Evolutionary conservation across 2,888 invertebrate species (phyloP), one percentile per base, ranked within the genome.

Genomic region (Lasius platythorax): DNA sequence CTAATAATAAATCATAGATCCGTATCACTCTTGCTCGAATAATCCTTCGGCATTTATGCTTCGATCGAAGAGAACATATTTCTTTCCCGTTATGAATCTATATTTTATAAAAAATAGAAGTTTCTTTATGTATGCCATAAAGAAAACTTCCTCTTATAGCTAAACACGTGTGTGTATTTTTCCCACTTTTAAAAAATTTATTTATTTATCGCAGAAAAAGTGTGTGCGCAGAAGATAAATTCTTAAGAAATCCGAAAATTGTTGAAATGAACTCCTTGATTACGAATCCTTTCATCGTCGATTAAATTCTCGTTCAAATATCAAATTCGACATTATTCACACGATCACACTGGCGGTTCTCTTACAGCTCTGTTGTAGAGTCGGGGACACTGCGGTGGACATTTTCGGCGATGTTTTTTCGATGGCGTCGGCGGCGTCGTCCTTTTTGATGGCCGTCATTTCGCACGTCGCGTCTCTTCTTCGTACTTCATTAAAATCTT

Each of bases 381-480:
- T 46, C 61, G 79, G 58, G 0, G 56, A 46, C 23, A 18, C 9
- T 30, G 3, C 33, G n/a, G 11, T 6, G 23, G 61, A 28, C 50
- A 53, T 58, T 15, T 70, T 58, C 33, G 58, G 58, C 61, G 79
- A 46, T 23, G 46, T 3, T 46, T 81, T 81, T 12, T 73, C 79
- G 46, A 15, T 58, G 68, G 37, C 33, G 33, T 81, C 73, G 30
- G 28, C 68, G 8, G 46, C 46, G 5, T 81, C 46, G 4, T 72
- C 72, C 8, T 81, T 81, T 15, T 46, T 18, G 79, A 81, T 37
- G 3, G 72, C 73, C 58, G 79, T 72, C 72, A 81, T 73, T 72
- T 72, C 61, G 37, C 78, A 28, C 56, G 40, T 28, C 46, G 33
- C 43, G 72, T 72, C 15, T 61, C 43, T 18, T 68, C 28, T 12